Evolutionary conservation across 2,888 invertebrate genomes (phyloP).

Genomic region (Unio pictorum): DNA sequence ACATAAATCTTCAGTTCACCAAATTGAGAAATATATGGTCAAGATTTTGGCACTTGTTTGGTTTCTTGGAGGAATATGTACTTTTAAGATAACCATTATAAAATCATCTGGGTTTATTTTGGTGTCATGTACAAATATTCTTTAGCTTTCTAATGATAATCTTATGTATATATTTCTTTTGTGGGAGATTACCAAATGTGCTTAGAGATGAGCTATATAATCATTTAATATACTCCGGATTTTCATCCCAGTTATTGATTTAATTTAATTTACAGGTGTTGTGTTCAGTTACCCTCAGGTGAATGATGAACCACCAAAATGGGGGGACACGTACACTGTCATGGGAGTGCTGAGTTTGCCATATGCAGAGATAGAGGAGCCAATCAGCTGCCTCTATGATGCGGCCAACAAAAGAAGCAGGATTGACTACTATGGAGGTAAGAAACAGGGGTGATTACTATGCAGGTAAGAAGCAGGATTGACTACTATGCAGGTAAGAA

Average conservation of each 20-base stretch:
- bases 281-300: constrained; percentile 2
- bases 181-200: too few species aligned
- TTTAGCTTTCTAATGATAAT: too few species aligned
- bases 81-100: too few species aligned
- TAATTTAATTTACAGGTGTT: constrained; percentile 4
- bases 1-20: too few species aligned
- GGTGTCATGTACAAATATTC: too few species aligned
- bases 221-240: neutral
- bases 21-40: too few species aligned
- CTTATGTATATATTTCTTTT: too few species aligned
- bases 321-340: constrained; percentile 50
- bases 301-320: constrained; percentile 38
- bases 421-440: constrained; percentile 93
- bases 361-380: constrained; percentile 93
- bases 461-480: constrained; percentile 82
- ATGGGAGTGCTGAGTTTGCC: constrained; percentile 81
- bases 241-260: neutral
- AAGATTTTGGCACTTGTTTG: too few species aligned
- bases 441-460: constrained; percentile 6
- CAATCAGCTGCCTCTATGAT: constrained; percentile 92
- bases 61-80: too few species aligned
- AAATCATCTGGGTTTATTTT: too few species aligned
- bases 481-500: constrained; percentile 89
- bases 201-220: too few species aligned
- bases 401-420: constrained; percentile 82